Evolutionary conservation across 2,797 vertebrate species (phyloP).

Genomic region (Sternarchorhynchus goeldii): DNA sequence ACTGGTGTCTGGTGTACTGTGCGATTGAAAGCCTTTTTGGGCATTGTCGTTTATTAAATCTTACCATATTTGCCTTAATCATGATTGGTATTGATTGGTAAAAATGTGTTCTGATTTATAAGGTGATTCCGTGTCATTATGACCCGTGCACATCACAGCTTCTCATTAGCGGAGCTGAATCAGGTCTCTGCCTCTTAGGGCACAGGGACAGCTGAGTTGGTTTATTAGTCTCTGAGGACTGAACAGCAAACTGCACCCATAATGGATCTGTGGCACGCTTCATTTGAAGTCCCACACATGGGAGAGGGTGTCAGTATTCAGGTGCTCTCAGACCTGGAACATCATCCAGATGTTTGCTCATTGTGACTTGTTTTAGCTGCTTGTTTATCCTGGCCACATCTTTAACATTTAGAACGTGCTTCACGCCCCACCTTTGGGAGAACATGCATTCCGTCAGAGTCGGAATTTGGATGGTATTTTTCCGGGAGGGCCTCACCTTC

Average conservation of each 20-base stretch:
- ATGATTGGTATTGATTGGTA: constrained; percentile 5
- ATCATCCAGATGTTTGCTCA: constrained; percentile 3
- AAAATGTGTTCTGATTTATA: constrained; percentile 26
- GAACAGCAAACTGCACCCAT: neutral
- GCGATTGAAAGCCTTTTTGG: constrained; percentile 3
- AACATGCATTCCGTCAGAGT: constrained; percentile 62
- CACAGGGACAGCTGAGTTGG: constrained; percentile 4
- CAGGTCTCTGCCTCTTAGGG: neutral
- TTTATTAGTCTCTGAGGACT: neutral
- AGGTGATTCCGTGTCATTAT: neutral
- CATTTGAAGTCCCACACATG: no score
- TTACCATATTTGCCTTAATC: neutral
- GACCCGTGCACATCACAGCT: neutral
- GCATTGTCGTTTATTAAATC: neutral
- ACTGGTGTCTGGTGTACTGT: neutral
- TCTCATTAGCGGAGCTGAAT: no score
- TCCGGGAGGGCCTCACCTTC: constrained; percentile 44
- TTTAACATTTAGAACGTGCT: neutral
- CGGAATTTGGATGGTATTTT: constrained; percentile 68
- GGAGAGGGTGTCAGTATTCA: neutral
- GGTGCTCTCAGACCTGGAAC: no score
- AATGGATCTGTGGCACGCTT: neutral
- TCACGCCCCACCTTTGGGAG: constrained; percentile 52
- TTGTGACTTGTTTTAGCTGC: neutral
- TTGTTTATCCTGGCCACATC: neutral